A percentile compares a stretch with the other conserved stretches of the same genome.
Conservation (phyloP, 2,888 invertebrate species). For the Tromatobia lineatoria region DNA sequence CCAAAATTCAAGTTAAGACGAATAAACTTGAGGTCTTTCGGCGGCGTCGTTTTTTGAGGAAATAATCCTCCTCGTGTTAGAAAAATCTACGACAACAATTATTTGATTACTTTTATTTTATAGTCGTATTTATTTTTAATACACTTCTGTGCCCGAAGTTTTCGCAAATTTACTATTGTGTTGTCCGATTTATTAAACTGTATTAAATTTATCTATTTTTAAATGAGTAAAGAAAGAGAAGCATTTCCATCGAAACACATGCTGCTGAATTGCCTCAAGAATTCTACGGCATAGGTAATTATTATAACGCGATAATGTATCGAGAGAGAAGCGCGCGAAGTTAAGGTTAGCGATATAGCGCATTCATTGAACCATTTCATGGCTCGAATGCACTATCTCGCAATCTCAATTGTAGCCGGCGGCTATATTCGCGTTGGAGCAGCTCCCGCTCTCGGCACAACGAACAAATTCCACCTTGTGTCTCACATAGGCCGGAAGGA, state of each 20-base stretch:
- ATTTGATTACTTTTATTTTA: neutral
- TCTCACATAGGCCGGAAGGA: conserved; percentile 36
- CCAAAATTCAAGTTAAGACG: conserved; percentile 70
- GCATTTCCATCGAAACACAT: neutral
- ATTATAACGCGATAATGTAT: conserved; percentile 64
- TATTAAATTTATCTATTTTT: neutral
- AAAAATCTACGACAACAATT: neutral
- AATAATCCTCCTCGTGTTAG: neutral
- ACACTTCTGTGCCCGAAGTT: neutral
- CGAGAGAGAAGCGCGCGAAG: conserved; percentile 67
- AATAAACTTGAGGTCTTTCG: conserved; percentile 49
- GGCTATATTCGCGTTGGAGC: conserved; percentile 61
- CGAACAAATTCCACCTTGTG: conserved; percentile 62
- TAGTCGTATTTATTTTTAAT: neutral
- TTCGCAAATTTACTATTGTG: neutral
- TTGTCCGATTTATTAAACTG: neutral
- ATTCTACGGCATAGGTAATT: conserved; percentile 60
- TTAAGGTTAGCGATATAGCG: conserved; percentile 75
- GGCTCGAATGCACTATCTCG: conserved; percentile 79
- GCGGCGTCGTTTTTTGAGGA: conserved; percentile 20
- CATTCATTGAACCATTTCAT: conserved; percentile 74
- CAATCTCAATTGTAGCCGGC: conserved; percentile 63
- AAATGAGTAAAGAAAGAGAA: conserved; percentile 10
- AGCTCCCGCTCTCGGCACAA: conserved; percentile 69
- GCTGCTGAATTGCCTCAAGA: conserved; percentile 53